Evolutionary conservation across 30 jellyfish, hydroid and myxozoan genomes (phyloP).

Genomic region (Pseudorhiza aurosa): DNA sequence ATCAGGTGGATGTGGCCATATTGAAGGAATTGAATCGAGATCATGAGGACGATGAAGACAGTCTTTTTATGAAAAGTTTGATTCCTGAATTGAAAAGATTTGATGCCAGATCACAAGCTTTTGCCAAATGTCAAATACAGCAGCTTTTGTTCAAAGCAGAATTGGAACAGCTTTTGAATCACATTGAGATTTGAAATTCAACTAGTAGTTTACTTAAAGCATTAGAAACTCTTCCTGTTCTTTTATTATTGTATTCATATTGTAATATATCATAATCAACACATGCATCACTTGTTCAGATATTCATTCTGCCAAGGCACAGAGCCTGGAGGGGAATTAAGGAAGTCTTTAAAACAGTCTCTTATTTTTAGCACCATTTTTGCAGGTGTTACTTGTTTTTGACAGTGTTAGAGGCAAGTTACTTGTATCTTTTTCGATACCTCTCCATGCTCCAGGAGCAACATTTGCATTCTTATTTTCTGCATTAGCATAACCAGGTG

Average conservation of each 20-base stretch:
- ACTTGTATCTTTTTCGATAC: conserved; percentile 12
- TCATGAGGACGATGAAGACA: conserved; percentile 38
- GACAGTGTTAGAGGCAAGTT: conserved; percentile 4
- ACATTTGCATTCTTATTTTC: conserved; percentile 37
- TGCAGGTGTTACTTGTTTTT: conserved; percentile 51
- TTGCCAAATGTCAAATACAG: conserved; percentile 48
- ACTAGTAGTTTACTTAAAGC: too few species aligned
- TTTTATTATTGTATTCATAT: too few species aligned
- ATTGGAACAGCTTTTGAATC: too few species aligned
- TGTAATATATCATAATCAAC: too few species aligned
- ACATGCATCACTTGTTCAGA: not conserved
- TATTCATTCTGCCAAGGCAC: conserved; percentile 32
- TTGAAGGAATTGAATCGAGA: conserved; percentile 28
- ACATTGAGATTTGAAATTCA: too few species aligned
- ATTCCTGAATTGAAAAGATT: conserved; percentile 47
- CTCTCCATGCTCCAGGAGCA: conserved; percentile 60
- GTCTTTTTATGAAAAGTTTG: conserved; percentile 31
- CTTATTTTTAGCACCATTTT: conserved; percentile 50
- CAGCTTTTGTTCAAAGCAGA: conserved; percentile 43
- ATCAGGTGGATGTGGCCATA: conserved; percentile 29
- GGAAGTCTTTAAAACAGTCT: conserved; percentile 24
- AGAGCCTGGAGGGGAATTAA: conserved; percentile 37
- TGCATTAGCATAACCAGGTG: conserved; percentile 34
- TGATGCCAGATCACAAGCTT: conserved; percentile 26
- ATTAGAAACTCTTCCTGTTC: too few species aligned